Evolutionary conservation across 64 coral and sea anemone genomes (phyloP), one percentile per base, ranked within the genome.

Genomic region (Dendronephthya gigantea): DNA sequence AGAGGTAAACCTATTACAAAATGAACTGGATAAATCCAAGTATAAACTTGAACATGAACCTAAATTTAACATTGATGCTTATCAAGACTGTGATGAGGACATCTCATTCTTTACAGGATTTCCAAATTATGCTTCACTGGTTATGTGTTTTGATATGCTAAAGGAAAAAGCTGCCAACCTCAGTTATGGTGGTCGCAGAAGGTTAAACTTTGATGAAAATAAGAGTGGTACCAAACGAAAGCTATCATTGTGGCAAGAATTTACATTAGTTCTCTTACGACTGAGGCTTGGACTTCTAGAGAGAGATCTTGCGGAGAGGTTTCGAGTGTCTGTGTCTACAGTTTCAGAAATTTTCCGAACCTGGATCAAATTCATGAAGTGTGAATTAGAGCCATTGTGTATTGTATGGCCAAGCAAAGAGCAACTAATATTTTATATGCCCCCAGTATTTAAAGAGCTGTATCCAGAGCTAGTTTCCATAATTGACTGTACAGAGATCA

Each of bases 401-500:
- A 86, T 86, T 86, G 49, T 65, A 5, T 86, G 84, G 49, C 84
- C 84, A 58, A 65, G 22, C 58, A 86, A 86, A 48, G 84, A 86
- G 31, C 84, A 86, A 66, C 6, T 86, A 17, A 86, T 66, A 86
- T 86, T 23, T 39, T 86, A 65, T 40, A 86, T 86, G 84, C 88
- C 88, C 68, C 16, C 10, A 22, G 10, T 37, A 51, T 88, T 88
- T 39, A 84, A 86, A 51, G 34, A 86, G 30, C 33, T 79, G 19
- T 90, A 39, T 47, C 83, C 89, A 35, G 68, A 85, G 14, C n/a
- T 81, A 35, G 50, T 23, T 50, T 34, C 84, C 8, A 90, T 90
- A 33, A 55, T 90, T 13, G 88, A 90, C 19, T 90, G 88, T 51
- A 90, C 88, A 11, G 88, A 90, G 45, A 33, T 90, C 33, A 62